A percentile compares a stretch with the other conserved stretches of the same genome.
Evolutionary conservation across 2,797 vertebrate genomes (phyloP).

Genomic region (Lates japonicus): DNA sequence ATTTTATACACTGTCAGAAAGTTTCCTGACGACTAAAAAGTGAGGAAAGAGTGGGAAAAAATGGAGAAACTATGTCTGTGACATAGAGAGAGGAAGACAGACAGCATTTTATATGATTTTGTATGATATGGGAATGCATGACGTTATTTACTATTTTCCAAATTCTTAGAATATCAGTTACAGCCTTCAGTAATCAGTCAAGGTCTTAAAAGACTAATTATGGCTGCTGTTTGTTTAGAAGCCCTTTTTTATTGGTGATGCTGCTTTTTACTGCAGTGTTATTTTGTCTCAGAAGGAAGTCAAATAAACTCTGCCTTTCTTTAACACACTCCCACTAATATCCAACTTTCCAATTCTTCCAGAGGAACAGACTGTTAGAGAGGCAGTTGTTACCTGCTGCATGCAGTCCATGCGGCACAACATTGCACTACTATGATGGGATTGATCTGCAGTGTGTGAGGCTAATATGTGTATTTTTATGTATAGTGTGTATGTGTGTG

Average conservation of each 20-base stretch:
- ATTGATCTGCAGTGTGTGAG: conserved; percentile 51
- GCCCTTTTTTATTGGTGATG: not conserved
- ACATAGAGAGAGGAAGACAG: too few relatives aligned
- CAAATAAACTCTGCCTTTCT: not conserved
- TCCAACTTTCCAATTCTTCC: not conserved
- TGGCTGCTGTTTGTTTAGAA: not conserved
- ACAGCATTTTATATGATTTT: too few relatives aligned
- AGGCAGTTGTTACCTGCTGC: conserved; percentile 31
- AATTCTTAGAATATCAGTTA: not conserved
- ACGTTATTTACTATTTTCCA: not conserved
- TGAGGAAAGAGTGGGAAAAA: not conserved
- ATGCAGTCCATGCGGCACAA: conserved; percentile 15
- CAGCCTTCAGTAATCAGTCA: not conserved
- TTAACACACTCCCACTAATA: not conserved
- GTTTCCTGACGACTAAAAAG: conserved; percentile 25
- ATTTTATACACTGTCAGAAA: conserved; percentile 29
- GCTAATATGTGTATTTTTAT: conserved; percentile 29
- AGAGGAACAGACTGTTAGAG: conserved; percentile 12
- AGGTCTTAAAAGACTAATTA: not conserved
- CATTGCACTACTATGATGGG: conserved; percentile 33
- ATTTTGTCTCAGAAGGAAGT: not conserved
- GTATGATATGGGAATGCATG: not conserved
- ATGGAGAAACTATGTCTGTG: too few relatives aligned
- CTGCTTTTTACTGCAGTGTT: not conserved
- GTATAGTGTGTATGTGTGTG: conserved; percentile 4